Conservation (phyloP, 2,113 vertebrate species). For the Tetrax tetrax region DNA sequence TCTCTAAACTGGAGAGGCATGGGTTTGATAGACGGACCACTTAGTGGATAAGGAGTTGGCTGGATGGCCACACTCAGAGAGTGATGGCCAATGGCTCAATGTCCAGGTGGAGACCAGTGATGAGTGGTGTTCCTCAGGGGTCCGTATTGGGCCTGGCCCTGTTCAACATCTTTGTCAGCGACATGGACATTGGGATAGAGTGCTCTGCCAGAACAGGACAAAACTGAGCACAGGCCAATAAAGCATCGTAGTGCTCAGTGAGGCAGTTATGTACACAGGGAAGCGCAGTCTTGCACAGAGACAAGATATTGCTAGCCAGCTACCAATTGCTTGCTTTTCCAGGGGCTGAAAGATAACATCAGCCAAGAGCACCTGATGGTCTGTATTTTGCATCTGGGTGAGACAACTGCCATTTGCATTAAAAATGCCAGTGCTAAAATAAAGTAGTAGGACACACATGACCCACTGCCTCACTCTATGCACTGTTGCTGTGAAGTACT, state of each 20-base stretch:
- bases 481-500: background rate
- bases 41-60: too few relatives aligned
- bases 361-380: background rate
- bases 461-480: background rate
- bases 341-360: background rate
- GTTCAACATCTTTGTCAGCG: too few relatives aligned
- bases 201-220: background rate
- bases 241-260: accelerated
- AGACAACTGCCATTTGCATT: background rate
- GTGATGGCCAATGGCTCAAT: too few relatives aligned
- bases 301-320: background rate
- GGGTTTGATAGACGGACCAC: too few relatives aligned
- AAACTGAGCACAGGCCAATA: background rate
- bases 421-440: background rate
- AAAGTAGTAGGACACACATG: background rate
- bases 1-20: too few relatives aligned
- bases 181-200: too few relatives aligned
- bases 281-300: background rate
- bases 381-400: background rate
- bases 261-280: background rate
- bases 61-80: too few relatives aligned
- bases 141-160: too few relatives aligned
- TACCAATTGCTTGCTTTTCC: background rate
- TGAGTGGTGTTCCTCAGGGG: too few relatives aligned
- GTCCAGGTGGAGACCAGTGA: too few relatives aligned